Conservation (phyloP, 2,113 vertebrate genomes). For the Fulmarus glacialis region DNA sequence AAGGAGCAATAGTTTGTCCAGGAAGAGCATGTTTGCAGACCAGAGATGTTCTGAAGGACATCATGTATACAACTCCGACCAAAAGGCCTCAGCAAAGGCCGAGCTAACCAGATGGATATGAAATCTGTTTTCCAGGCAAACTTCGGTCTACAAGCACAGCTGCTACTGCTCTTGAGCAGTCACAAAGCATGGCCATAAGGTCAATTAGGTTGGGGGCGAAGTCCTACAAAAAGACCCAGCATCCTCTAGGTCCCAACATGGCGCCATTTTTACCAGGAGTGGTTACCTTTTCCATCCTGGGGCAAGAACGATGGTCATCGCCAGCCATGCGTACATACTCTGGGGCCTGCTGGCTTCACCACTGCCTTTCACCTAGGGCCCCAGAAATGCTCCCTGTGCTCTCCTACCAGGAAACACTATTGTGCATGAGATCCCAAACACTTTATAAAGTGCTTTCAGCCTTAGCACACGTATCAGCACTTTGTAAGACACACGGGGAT, state of each 20-base stretch:
- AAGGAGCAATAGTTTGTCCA: neutral
- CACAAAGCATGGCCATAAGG: neutral
- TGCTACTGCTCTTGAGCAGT: neutral
- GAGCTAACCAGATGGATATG: neutral
- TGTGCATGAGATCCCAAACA: neutral
- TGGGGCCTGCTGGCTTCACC: neutral
- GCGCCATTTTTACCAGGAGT: neutral
- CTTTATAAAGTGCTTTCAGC: slow-evolving; percentile 22
- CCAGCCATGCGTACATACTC: neutral
- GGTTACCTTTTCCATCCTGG: neutral
- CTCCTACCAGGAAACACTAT: neutral
- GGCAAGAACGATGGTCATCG: accelerated
- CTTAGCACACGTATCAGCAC: neutral
- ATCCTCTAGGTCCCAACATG: accelerated
- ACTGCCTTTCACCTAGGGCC: neutral
- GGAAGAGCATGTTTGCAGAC: neutral
- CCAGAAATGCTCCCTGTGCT: neutral
- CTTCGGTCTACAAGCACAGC: neutral
- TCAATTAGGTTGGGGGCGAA: neutral
- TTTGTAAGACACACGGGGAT: slow-evolving; percentile 9
- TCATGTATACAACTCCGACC: neutral
- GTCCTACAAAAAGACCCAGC: neutral
- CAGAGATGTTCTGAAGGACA: neutral
- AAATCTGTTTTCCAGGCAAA: neutral
- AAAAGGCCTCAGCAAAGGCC: neutral